These are phyloP conservation scores for Anniella stebbinsi DNA, from an alignment of 2,797 vertebrate species.

Conservation along the genomic window DNA sequence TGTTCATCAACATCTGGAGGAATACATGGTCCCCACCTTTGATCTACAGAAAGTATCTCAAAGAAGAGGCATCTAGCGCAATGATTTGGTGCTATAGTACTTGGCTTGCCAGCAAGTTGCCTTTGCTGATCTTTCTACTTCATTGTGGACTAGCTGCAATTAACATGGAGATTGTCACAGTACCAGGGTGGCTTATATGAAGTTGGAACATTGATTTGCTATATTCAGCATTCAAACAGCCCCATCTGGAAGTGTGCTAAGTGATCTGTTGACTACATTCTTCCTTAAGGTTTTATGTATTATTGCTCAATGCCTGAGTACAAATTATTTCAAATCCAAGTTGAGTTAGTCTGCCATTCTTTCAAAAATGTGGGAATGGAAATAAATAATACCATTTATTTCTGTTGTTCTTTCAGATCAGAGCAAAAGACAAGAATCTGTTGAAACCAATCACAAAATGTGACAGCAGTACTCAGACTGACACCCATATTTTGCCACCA, in stretches of 20 bases:
- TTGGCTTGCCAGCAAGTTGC: not conserved
- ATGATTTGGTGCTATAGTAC: not conserved
- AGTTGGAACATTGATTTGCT: not conserved
- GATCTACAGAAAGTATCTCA: not conserved
- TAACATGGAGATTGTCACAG: not conserved
- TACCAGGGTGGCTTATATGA: not conserved
- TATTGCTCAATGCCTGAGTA: not conserved
- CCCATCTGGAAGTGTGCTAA: not conserved
- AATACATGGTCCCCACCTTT: too few species aligned
- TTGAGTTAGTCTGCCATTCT: not conserved
- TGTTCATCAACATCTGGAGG: too few species aligned
- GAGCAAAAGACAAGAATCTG: conserved; percentile 70
- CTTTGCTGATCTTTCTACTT: not conserved
- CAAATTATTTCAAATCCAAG: not conserved
- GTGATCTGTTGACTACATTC: not conserved
- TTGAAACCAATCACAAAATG: conserved; percentile 77
- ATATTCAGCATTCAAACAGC: too few species aligned
- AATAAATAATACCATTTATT: not conserved
- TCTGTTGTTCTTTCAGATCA: conserved; percentile 74
- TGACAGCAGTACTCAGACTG: conserved; percentile 90
- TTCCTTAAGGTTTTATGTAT: conserved; percentile 12
- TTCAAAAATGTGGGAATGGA: not conserved
- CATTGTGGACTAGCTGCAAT: not conserved
- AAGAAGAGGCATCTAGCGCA: not conserved
- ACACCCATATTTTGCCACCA: conserved; percentile 89